Evolutionary conservation across 2,113 vertebrate genomes (phyloP).

Genomic region (Urocolius indicus): DNA sequence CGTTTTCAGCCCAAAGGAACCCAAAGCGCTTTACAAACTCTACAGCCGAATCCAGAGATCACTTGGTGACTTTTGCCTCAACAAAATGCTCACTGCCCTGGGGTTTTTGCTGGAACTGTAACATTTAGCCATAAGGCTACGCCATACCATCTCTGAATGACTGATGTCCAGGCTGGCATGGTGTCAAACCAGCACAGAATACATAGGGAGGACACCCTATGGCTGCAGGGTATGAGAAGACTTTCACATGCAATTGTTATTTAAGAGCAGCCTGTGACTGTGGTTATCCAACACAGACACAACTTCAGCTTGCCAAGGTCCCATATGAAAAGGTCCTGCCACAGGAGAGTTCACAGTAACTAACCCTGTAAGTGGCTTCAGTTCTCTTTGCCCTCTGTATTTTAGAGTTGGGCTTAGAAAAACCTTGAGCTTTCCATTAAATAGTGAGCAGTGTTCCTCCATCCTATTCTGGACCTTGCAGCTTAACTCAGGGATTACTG

Average conservation of each 20-base stretch:
- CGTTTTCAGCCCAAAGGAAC: conserved; percentile 19
- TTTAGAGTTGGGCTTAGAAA: neutral
- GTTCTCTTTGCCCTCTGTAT: neutral
- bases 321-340: neutral
- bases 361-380: neutral
- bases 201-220: neutral
- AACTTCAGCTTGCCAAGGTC: conserved; percentile 5
- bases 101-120: neutral
- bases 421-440: neutral
- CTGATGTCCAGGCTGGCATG: neutral
- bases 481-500: neutral
- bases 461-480: neutral
- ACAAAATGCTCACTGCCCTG: neutral
- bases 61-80: neutral
- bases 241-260: neutral
- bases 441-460: neutral
- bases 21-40: conserved; percentile 20
- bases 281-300: neutral
- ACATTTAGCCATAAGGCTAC: neutral
- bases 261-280: neutral
- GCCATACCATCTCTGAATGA: neutral
- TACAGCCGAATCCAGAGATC: neutral
- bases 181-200: neutral
- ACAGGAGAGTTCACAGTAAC: neutral
- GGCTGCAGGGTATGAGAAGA: neutral